Evolutionary conservation across 2,113 vertebrate species (phyloP), one percentile per base, ranked within the genome.

Genomic region (Felis chaus): DNA sequence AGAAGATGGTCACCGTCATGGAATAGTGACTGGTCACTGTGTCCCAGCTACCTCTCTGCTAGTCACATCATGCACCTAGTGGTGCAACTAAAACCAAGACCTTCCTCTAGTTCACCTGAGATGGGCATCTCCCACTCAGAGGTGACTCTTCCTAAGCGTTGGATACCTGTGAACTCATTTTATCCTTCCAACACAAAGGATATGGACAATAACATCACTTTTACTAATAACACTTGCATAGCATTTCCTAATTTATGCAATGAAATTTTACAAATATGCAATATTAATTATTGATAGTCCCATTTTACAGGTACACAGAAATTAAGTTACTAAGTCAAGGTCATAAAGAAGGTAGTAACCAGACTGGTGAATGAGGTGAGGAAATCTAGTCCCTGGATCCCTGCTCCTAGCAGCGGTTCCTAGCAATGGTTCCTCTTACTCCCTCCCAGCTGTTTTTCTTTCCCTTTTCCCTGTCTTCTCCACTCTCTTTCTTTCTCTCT

Each of bases 381-480:
- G 29, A 50, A 33, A 7, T 19, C 14, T 16, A 36, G 7, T 0
- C 1, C 12, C 73, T 13, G 10, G 29, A 31, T 45, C 23, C 55
- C 16, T 18, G 36, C 41, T n/a, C 2, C 23, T 19, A 23, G n/a
- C 19, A 55, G 15, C 5, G 5, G 9, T n/a, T n/a, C 2, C 23
- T 19, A 23, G n/a, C 19, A 55, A 25, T 3, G 5, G 9, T n/a
- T 27, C 36, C 0, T 29, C 39, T 36, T n/a, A 29, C 3, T 29
- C 39, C 18, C 21, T 36, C 15, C 45, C 18, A 16, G 4, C 12
- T 23, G 27, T 31, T 57, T 29, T 31, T 84, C 45, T 2, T 8
- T 12, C 7, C n/a, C 1, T 6, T 4, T 12, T 8, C 4, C 0
- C 8, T 3, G 0, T 19, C 11, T 5, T 13, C 11, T n/a, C 14